These are phyloP conservation scores for Bergia sp. DNA, from an alignment of 92 coral and sea anemone species.

Conservation along the genomic window DNA sequence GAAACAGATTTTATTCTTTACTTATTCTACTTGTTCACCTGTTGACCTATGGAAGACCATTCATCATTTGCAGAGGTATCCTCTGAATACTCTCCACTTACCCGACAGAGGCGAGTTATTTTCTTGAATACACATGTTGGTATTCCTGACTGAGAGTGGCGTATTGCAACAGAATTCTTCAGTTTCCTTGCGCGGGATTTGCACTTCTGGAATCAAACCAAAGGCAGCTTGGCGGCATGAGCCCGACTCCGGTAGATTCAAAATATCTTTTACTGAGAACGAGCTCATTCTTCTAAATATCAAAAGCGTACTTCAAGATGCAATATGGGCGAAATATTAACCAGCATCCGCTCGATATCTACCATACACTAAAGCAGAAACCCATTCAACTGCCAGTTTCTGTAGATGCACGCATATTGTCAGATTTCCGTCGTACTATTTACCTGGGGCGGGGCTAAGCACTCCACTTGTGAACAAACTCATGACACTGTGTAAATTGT, in stretches of 20 bases:
- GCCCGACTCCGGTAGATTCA: conserved; percentile 82
- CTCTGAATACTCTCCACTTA: conserved; percentile 16
- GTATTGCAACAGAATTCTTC: conserved; percentile 42
- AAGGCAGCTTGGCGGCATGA: conserved; percentile 21
- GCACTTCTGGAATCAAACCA: conserved; percentile 12
- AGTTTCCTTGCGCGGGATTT: conserved; percentile 40
- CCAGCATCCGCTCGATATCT: conserved; percentile 34
- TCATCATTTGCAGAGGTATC: conserved; percentile 1
- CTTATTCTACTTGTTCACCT: neutral
- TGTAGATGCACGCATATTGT: conserved; percentile 46
- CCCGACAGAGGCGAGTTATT: conserved; percentile 34
- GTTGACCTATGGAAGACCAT: neutral
- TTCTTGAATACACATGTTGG: conserved; percentile 50
- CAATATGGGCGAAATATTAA: conserved; percentile 21
- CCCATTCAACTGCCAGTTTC: conserved; percentile 63
- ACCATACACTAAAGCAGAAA: conserved; percentile 25
- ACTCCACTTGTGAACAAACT: conserved; percentile 93
- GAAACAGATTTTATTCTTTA: neutral
- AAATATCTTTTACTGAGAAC: conserved; percentile 94
- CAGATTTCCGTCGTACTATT: conserved; percentile 70
- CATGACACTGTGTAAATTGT: conserved; percentile 92
- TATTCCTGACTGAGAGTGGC: conserved; percentile 25
- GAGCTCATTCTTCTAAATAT: conserved; percentile 77
- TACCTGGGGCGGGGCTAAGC: conserved; percentile 88
- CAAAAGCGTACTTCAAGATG: conserved; percentile 5